Percentiles rank a stretch among this genome's conserved stretches.
These are phyloP conservation scores for Plectus sambesii DNA, from an alignment of 1,140 invertebrate genomes.

Conservation along the genomic window DNA sequence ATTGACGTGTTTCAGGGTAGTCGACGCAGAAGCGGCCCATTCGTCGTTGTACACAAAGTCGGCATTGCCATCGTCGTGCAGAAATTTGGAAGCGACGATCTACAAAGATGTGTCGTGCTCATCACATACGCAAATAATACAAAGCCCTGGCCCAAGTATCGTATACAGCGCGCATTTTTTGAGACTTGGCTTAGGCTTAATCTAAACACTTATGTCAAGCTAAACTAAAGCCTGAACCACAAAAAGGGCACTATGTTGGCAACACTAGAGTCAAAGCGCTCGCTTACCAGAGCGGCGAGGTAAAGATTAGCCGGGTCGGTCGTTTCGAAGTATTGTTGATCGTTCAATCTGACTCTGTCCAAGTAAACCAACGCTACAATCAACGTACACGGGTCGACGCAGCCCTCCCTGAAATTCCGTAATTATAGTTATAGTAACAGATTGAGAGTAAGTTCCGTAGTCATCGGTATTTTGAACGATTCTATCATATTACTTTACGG, in stretches of 20 bases:
- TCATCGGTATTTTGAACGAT: too few species aligned
- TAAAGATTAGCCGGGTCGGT: slow-evolving; percentile 36
- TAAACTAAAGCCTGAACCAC: too few species aligned
- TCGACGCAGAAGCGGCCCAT: slow-evolving; percentile 21
- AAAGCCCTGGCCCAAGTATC: neutral
- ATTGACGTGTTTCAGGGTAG: slow-evolving; percentile 10
- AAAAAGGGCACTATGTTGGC: too few species aligned
- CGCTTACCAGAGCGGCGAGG: slow-evolving; percentile 29
- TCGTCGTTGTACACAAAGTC: slow-evolving; percentile 39
- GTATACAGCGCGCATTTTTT: neutral
- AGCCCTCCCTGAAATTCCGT: slow-evolving; percentile 14
- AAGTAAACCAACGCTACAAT: slow-evolving; percentile 38
- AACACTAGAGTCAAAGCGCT: too few species aligned
- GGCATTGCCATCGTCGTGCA: slow-evolving; percentile 32
- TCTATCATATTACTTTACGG: too few species aligned
- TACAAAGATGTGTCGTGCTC: neutral
- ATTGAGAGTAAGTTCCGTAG: neutral
- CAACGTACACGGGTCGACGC: slow-evolving; percentile 31
- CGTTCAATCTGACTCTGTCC: slow-evolving; percentile 26
- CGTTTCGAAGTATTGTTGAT: slow-evolving; percentile 24
- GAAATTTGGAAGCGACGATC: slow-evolving; percentile 33
- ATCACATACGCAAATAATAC: neutral
- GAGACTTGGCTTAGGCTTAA: too few species aligned
- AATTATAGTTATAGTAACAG: slow-evolving; percentile 2
- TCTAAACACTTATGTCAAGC: too few species aligned